Base-by-base conservation (phyloP, 92 coral and sea anemone species). In the Ricordea florida region DNA sequence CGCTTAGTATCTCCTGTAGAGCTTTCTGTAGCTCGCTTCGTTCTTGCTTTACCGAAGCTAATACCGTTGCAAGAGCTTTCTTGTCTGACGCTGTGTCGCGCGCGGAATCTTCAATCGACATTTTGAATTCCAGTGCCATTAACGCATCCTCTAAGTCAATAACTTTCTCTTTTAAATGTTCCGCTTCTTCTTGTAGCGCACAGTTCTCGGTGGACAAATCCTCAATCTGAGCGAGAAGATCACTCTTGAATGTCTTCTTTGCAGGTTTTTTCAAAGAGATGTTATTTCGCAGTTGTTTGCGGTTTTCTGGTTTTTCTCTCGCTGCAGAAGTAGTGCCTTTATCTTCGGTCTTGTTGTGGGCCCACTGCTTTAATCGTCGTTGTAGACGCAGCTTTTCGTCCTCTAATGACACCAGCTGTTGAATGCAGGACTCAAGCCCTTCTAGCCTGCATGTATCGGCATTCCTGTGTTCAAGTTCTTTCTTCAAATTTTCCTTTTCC, bases 11-110 rank as follows among this genome's bases (percentile, higher is more conserved):
- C 4, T 18, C 69, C 6, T 92, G 79, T 57, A 92, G 48, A 25
- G 96, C 86, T 53, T 80, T 83, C 34, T 88, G 83, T 5, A 96
- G 64, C 33, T 96, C 97, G 35, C 89, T 96, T 45, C 96, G 49
- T 52, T 91, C 93, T 46, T 87, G 93, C 60, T 88, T 91, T 1
- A 83, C 93, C 23, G 97, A 88, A 30, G 92, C 93, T 14, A 91
- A 87, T 5, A 91, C 67, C 6, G 85, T 69, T 0, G 93, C 93
- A 14, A 84, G 61, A 1, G 82, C 80, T 71, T 80, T 91, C 50
- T 80, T 84, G 61, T 85, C 89, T 10, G 29, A 41, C 16, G 52
- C 42, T 23, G 47, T 71, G n/a, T 78, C 85, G 10, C 88, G 87
- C 24, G 44, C 43, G 2, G 67, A 45, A 26, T 88, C 97, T 31